phyloP scores from a whole-genome alignment of 2,113 vertebrate species.

The Microtus richardsoni region DNA sequence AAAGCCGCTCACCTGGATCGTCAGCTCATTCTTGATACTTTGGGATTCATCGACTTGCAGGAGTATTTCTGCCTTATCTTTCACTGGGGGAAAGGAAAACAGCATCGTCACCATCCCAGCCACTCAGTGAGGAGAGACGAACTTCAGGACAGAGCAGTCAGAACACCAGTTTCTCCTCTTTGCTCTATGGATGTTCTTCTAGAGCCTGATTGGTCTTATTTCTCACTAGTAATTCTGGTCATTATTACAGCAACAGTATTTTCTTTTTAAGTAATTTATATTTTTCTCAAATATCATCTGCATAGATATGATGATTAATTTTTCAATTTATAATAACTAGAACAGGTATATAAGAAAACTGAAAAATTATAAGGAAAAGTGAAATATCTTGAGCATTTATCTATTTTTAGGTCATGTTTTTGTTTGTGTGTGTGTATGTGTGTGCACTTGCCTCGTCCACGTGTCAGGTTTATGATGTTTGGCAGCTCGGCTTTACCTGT shows the following conservation, averaged over 20 bases:
- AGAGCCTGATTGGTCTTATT: not conserved
- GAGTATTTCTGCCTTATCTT: slow-evolving; percentile 97
- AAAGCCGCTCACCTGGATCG: slow-evolving; percentile 89
- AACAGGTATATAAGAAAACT: not conserved
- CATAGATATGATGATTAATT: not conserved
- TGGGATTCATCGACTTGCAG: slow-evolving; percentile 94
- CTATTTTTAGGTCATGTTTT: not conserved
- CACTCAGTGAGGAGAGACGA: slow-evolving; percentile 31
- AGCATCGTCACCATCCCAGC: not conserved
- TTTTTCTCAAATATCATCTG: slow-evolving; percentile 60
- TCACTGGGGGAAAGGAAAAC: slow-evolving; percentile 89
- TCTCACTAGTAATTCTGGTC: slow-evolving; percentile 41
- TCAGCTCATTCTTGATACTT: slow-evolving; percentile 95
- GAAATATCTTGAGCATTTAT: not conserved
- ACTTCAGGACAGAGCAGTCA: not conserved
- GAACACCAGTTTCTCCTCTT: not conserved
- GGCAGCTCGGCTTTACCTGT: not conserved
- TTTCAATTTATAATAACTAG: slow-evolving; percentile 34
- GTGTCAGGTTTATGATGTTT: not conserved
- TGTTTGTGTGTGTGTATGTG: not conserved
- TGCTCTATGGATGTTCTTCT: not conserved
- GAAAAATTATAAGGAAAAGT: slow-evolving; percentile 24
- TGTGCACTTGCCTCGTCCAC: no score
- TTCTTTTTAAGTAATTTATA: not conserved
- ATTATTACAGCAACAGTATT: slow-evolving; percentile 8